Conservation (phyloP, 2,797 vertebrate genomes). For the Ispidina picta region DNA sequence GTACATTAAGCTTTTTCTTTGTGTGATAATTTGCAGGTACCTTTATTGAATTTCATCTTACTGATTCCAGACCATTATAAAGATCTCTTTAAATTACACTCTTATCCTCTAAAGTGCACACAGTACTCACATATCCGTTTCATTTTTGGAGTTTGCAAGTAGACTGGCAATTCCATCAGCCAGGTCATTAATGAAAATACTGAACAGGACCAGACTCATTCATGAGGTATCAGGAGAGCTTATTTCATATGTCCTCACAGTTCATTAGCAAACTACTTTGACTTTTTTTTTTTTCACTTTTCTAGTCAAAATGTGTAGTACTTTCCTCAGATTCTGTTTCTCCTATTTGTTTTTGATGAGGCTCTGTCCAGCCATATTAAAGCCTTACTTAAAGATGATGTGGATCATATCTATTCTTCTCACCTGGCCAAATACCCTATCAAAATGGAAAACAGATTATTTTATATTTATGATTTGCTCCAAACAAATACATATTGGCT, state of each 20-base stretch:
- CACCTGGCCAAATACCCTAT: slow-evolving; percentile 42
- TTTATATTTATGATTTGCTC: slow-evolving; percentile 40
- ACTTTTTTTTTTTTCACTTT: background rate
- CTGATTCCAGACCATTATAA: slow-evolving; percentile 31
- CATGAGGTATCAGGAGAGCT: background rate
- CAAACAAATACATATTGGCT: slow-evolving; percentile 19
- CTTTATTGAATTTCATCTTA: slow-evolving; percentile 30
- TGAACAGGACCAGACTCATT: background rate
- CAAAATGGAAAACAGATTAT: slow-evolving; percentile 46
- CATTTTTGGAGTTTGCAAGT: slow-evolving; percentile 9
- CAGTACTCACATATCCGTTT: background rate
- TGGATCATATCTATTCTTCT: background rate
- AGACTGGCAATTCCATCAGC: slow-evolving; percentile 13
- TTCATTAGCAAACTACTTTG: background rate
- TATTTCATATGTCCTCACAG: background rate
- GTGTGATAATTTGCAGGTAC: background rate
- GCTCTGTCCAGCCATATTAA: background rate
- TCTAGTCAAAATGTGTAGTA: background rate
- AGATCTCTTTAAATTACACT: slow-evolving; percentile 21
- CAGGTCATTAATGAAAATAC: background rate
- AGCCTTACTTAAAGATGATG: background rate
- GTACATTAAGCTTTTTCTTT: background rate
- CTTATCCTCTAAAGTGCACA: background rate
- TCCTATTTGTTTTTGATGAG: background rate
- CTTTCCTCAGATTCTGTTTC: background rate